Conservation (phyloP, 2,797 vertebrate genomes). For the Enteromius anoplus region DNA sequence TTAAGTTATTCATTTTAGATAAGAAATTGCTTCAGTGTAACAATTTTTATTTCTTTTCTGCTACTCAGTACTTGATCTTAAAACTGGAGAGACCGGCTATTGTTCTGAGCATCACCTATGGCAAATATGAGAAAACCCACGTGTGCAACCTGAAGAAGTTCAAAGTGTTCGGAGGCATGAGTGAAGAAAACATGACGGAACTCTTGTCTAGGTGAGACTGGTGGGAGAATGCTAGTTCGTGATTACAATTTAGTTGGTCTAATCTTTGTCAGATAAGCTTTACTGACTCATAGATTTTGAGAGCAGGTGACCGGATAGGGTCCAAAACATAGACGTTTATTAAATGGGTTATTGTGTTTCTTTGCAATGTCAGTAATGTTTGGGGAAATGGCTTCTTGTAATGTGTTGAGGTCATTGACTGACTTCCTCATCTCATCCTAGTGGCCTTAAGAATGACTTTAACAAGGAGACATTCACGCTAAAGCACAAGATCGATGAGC, state of each 20-base stretch:
- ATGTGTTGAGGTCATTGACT: constrained; percentile 13
- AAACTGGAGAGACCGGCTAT: constrained; percentile 97
- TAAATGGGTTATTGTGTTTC: background rate
- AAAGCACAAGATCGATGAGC: constrained; percentile 99
- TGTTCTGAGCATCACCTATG: constrained; percentile 97
- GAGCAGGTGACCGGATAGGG: background rate
- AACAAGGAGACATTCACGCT: constrained; percentile 99
- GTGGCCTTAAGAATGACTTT: constrained; percentile 99
- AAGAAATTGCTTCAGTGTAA: constrained; percentile 1
- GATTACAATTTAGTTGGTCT: background rate
- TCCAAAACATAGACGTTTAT: background rate
- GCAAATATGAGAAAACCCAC: constrained; percentile 98
- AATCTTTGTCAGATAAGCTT: background rate
- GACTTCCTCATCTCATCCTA: constrained; percentile 58
- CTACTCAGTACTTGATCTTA: constrained; percentile 91
- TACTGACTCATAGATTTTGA: background rate
- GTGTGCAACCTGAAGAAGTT: constrained; percentile 99
- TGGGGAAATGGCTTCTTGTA: constrained; percentile 8
- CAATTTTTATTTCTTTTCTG: background rate
- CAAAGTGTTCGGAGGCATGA: constrained; percentile 99
- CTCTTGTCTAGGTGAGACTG: constrained; percentile 89
- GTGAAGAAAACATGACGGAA: constrained; percentile 99
- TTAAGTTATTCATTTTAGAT: background rate
- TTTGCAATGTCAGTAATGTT: background rate
- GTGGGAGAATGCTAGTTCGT: background rate